A percentile compares a stretch with the other conserved stretches of the same genome.
These are phyloP conservation scores for Xylota sylvarum DNA, from an alignment of 2,888 invertebrate species.

Conservation along the genomic window DNA sequence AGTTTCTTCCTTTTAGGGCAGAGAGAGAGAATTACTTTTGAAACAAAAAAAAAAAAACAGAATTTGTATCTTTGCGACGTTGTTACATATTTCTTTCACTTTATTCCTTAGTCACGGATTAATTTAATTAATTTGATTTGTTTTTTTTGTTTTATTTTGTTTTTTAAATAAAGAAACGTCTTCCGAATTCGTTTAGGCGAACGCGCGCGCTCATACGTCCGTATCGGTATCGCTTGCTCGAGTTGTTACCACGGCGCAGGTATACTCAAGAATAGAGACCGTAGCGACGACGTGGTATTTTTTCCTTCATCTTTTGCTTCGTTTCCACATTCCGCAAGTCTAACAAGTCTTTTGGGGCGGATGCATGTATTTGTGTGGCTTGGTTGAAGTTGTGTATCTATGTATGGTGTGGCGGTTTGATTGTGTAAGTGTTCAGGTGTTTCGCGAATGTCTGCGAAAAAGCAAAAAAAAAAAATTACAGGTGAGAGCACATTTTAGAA, in stretches of 20 bases:
- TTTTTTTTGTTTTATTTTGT: not conserved
- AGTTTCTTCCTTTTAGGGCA: slow-evolving; percentile 72
- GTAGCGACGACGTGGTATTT: slow-evolving; percentile 77
- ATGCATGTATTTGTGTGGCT: slow-evolving; percentile 44
- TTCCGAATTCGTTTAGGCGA: slow-evolving; percentile 47
- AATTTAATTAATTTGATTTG: not conserved
- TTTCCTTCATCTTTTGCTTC: slow-evolving; percentile 69
- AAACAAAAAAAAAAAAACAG: not conserved
- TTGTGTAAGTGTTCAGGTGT: slow-evolving; percentile 59
- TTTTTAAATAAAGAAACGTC: slow-evolving; percentile 31
- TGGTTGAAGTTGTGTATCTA: slow-evolving; percentile 24
- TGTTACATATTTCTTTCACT: slow-evolving; percentile 37
- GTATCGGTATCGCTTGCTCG: slow-evolving; percentile 60
- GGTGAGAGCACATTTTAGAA: slow-evolving; percentile 60
- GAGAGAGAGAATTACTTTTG: slow-evolving; percentile 41
- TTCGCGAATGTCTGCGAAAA: slow-evolving; percentile 73
- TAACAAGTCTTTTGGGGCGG: slow-evolving; percentile 64
- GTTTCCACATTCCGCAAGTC: slow-evolving; percentile 76
- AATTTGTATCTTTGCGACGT: slow-evolving; percentile 11
- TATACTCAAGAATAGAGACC: slow-evolving; percentile 76
- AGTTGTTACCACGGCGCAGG: slow-evolving; percentile 77
- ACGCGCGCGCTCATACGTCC: slow-evolving; percentile 65
- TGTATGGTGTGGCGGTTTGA: not conserved
- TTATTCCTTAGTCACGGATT: slow-evolving; percentile 7
- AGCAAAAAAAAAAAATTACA: slow-evolving; percentile 66